Percentiles rank a stretch among this genome's conserved stretches.
Evolutionary conservation across 1,140 invertebrate species (phyloP).

Genomic region (Sesamia nonagrioides): DNA sequence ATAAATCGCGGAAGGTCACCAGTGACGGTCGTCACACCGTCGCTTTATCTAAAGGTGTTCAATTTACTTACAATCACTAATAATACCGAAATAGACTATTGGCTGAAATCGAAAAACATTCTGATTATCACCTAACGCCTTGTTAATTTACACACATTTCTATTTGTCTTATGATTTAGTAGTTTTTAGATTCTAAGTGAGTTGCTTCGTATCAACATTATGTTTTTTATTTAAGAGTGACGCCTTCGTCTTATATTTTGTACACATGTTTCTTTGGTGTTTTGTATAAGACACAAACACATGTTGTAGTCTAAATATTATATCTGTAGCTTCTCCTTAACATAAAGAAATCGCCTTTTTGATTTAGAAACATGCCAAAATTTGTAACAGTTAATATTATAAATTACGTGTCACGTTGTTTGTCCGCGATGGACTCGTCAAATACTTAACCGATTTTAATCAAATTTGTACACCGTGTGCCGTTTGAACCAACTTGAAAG

Average conservation of each 20-base stretch:
- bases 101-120: conserved; percentile 45
- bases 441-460: no score
- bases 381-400: not conserved
- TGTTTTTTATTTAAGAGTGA: conserved; percentile 27
- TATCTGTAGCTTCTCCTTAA: conserved; percentile 12
- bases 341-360: conserved; percentile 1
- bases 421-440: no score
- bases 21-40: not conserved
- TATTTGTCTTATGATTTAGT: conserved; percentile 46
- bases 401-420: no score
- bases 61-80: conserved; percentile 7
- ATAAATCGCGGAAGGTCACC: conserved; percentile 15
- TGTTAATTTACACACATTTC: conserved; percentile 50
- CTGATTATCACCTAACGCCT: conserved; percentile 42
- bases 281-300: not conserved
- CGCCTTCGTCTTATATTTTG: conserved; percentile 22
- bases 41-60: conserved; percentile 7
- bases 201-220: conserved; percentile 30
- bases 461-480: no score
- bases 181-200: conserved; percentile 15
- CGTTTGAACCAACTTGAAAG: no score
- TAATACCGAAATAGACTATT: conserved; percentile 3
- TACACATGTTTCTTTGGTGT: not conserved
- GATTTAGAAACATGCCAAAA: not conserved
- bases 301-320: conserved; percentile 26